phyloP scores from a whole-genome alignment of 2,888 invertebrate species.

The Neoascia interrupta region DNA sequence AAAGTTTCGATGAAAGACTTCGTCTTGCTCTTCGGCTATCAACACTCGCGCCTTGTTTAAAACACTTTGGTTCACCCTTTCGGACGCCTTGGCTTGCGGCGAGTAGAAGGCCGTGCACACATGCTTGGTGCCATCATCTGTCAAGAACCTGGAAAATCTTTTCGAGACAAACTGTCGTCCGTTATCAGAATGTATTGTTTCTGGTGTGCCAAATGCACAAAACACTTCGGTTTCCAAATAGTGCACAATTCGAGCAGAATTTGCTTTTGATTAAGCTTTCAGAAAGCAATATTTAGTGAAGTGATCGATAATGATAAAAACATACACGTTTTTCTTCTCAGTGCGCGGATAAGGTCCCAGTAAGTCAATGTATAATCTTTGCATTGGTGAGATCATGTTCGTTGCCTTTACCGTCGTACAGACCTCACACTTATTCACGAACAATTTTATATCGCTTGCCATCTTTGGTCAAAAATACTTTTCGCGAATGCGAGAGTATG shows the following conservation, averaged over 20 bases:
- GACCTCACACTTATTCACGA: background rate
- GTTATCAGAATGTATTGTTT: background rate
- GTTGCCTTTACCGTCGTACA: background rate
- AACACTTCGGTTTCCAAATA: background rate
- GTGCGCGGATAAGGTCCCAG: background rate
- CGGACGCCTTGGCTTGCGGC: too few relatives aligned
- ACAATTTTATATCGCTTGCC: background rate
- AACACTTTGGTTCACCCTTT: too few relatives aligned
- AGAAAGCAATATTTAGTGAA: background rate
- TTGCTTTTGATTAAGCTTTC: background rate
- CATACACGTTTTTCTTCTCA: background rate
- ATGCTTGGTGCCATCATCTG: background rate
- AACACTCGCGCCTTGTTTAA: too few relatives aligned
- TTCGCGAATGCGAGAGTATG: background rate
- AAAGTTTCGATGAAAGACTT: too few relatives aligned
- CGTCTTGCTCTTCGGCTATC: too few relatives aligned
- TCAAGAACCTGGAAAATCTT: background rate
- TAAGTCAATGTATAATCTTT: background rate
- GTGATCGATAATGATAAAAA: background rate
- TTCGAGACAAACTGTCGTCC: background rate
- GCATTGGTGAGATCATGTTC: background rate
- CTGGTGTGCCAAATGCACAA: background rate
- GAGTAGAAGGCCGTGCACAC: background rate
- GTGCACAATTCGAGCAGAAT: background rate
- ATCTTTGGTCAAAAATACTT: background rate